Base-by-base conservation (phyloP, 2,797 vertebrate genomes). In the Erpetoichthys calabaricus region DNA sequence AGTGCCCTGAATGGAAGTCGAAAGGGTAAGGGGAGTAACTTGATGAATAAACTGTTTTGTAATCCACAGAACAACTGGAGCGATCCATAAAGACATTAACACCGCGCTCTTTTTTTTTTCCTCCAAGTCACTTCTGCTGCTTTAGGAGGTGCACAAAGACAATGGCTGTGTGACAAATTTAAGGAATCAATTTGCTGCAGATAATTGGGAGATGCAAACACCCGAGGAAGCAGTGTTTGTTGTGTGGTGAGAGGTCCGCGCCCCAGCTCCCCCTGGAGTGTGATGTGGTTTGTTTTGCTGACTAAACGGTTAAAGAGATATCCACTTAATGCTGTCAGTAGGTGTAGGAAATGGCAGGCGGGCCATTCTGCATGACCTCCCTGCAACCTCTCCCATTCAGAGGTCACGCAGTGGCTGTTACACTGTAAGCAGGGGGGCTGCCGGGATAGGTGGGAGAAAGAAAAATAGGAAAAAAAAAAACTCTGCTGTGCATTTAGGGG, bases 291-390 rank as follows among this genome's bases (percentile, higher is more conserved):
- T 69, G 58, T 66, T 74, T 68, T 63, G 63, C 75, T 70, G 84
- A 77, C 82, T 75, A 77, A 87, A 83, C 71, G 64, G 71, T 79
- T 82, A 80, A 84, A 81, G 76, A 84, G 75, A 78, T 80, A 82
- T 85, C 84, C 83, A 76, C 80, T 84, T 82, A 81, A 82, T 78
- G 76, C 83, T 86, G 86, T 89, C 88, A 88, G 75, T 83, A 86
- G 78, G 82, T 76, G 76, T 79, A 68, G 83, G 67, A 82, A 82
- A 75, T 74, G 75, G 75, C 79, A 83, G 79, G 61, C 52, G 73
- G 77, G 84, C 82, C 80, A 85, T 86, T 85, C 85, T 73, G 73
- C 79, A 79, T 74, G 83, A 82, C 87, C 84, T 78, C 70, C 69
- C 76, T 58, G 70, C 83, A 82, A 83, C 89, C 89, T 81, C 70